phyloP scores from a whole-genome alignment of 2,888 invertebrate species.

The Cloeon dipterum region DNA sequence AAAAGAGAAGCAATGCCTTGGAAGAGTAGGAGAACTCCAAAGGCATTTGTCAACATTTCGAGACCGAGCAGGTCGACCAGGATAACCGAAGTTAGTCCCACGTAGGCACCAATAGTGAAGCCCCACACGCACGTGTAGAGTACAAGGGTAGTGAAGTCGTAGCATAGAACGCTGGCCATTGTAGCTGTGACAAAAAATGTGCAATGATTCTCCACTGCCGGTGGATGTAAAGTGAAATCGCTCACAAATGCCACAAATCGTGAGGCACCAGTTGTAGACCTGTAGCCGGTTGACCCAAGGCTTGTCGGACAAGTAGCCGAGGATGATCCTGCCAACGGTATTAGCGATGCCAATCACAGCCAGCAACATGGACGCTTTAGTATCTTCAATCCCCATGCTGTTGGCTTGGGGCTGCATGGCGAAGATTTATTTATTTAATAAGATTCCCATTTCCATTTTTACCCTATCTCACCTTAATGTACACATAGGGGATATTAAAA shows the following conservation, averaged over 20 bases:
- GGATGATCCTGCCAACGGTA: constrained; percentile 65
- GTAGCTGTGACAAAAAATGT: constrained; percentile 35
- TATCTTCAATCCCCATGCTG: constrained; percentile 26
- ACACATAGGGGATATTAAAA: constrained; percentile 83
- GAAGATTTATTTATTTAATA: not conserved
- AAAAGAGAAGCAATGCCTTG: constrained; percentile 84
- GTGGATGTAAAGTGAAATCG: too few relatives aligned
- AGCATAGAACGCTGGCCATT: constrained; percentile 50
- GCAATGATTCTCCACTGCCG: too few relatives aligned
- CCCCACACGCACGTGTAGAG: constrained; percentile 64
- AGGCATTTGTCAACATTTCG: constrained; percentile 83
- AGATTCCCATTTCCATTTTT: not conserved
- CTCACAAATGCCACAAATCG: constrained; percentile 71
- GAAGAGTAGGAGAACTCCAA: constrained; percentile 75
- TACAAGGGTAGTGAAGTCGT: constrained; percentile 45
- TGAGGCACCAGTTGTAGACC: constrained; percentile 73
- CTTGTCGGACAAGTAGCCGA: constrained; percentile 74
- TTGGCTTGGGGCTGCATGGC: constrained; percentile 36
- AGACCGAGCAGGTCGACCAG: constrained; percentile 85
- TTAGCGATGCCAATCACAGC: constrained; percentile 71
- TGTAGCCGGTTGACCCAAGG: constrained; percentile 75
- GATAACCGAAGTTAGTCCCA: constrained; percentile 88
- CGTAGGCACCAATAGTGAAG: constrained; percentile 84
- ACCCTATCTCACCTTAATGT: constrained; percentile 38
- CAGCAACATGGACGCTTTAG: constrained; percentile 42